A percentile compares a stretch with the other conserved stretches of the same genome.
These are phyloP conservation scores for Lepidocolaptes lacrymiger DNA, from an alignment of 2,797 vertebrate genomes.

Conservation along the genomic window DNA sequence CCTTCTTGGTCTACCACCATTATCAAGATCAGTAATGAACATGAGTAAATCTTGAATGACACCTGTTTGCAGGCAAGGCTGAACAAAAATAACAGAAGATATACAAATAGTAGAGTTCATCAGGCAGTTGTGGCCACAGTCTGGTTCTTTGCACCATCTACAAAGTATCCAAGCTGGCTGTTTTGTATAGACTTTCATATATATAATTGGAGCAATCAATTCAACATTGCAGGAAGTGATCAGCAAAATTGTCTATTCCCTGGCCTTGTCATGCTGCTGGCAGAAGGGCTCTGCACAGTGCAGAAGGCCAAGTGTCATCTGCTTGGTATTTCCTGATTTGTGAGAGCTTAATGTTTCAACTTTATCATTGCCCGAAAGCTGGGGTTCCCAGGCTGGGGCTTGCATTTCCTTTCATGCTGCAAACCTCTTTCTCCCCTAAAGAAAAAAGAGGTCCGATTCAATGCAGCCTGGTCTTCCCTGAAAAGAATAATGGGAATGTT, in stretches of 20 bases:
- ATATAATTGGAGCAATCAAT: not conserved
- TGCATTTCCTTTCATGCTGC: not conserved
- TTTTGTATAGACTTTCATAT: not conserved
- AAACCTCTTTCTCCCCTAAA: not conserved
- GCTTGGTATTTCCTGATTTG: constrained; percentile 52
- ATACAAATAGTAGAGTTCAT: not conserved
- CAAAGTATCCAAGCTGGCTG: not conserved
- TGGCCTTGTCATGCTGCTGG: not conserved
- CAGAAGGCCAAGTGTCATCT: constrained; percentile 17
- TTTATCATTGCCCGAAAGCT: constrained; percentile 40
- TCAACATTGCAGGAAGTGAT: not conserved
- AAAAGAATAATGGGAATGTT: not conserved
- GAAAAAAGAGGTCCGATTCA: not conserved
- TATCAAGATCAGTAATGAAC: not conserved
- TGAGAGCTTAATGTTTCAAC: constrained; percentile 4
- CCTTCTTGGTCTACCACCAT: not conserved
- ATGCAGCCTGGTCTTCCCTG: not conserved
- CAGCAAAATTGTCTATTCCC: not conserved
- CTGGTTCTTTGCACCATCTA: not conserved
- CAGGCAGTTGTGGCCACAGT: not conserved
- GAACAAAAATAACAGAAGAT: not conserved
- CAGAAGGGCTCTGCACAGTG: not conserved
- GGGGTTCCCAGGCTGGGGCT: not conserved
- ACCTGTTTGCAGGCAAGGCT: not conserved
- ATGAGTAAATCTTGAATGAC: not conserved